A percentile compares a stretch with the other conserved stretches of the same genome.
phyloP scores from a whole-genome alignment of 2,113 vertebrate species.

The Istiophorus platypterus region DNA sequence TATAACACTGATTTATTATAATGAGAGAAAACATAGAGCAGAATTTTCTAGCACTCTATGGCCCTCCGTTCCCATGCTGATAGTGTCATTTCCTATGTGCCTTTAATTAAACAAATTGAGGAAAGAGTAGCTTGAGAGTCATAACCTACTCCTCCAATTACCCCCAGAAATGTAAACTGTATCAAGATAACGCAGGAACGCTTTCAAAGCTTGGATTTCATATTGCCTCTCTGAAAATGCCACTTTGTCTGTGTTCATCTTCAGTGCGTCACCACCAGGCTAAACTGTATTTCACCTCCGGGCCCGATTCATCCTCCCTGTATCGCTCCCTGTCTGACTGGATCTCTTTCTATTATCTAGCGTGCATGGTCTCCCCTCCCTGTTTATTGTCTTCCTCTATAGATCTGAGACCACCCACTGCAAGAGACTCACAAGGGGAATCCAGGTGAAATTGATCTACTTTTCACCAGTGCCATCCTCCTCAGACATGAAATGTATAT shows the following conservation, averaged over 20 bases:
- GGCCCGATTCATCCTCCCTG: slow-evolving; percentile 10
- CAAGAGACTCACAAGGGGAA: slow-evolving; percentile 25
- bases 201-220: slow-evolving; percentile 3
- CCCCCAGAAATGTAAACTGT: background rate
- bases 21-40: background rate
- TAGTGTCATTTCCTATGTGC: background rate
- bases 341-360: background rate
- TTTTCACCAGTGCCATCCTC: background rate
- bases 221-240: background rate
- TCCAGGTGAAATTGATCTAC: slow-evolving; percentile 18
- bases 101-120: slow-evolving; percentile 4
- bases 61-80: slow-evolving; percentile 2
- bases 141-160: slow-evolving; percentile 2
- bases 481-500: slow-evolving; percentile 1
- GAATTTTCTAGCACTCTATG: background rate
- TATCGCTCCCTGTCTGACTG: slow-evolving; percentile 6
- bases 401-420: slow-evolving; percentile 26
- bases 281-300: slow-evolving; percentile 1
- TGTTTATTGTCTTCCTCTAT: background rate
- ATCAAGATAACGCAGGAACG: background rate
- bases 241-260: background rate
- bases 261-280: background rate
- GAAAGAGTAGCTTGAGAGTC: slow-evolving; percentile 10
- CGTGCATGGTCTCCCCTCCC: background rate
- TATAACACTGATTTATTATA: background rate